Evolutionary conservation across 2,797 vertebrate genomes (phyloP), one percentile per base, ranked within the genome.

Genomic region (Phrynocephalus forsythii): DNA sequence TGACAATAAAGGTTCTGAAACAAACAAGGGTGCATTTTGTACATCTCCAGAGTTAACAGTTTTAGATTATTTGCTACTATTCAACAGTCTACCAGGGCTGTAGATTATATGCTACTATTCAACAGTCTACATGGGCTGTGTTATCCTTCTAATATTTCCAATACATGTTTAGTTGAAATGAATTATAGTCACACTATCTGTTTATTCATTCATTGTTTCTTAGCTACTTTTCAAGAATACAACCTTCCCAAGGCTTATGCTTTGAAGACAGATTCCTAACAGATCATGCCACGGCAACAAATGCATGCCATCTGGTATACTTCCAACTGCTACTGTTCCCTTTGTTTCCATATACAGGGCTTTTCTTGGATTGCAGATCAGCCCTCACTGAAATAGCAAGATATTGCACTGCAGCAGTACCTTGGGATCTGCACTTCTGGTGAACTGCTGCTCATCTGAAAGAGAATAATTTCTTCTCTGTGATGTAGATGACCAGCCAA

Each of bases 21-120:
- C 3, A 44, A 5, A 44, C 38, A 44, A 44, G 60, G 52, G 52
- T 52, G 11, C 16, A 63, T 63, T 63, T 18, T 63, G 60, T 16
- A 16, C 60, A 63, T 63, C 60, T 63, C 60, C 16, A 16, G 60
- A 15, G 16, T 63, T 16, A 95, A 95, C 95, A 85, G 91, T 87
- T 89, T 88, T 85, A 96, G 95, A 92, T 84, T 93, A 93, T 94
- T 96, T 94, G 94, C 95, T 77, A 3, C 91, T 92, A 86, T 38
- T 24, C 24, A 69, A 4, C 63, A 94, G 11, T 83, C 78, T 90
- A 68, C 72, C 88, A 26, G 38, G 38, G 1, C 38, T 38, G 38
- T 85, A 96, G 95, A 92, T 84, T 93, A 93, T 94, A 96, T 94
- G 94, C 95, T 77, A 3, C 91, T 92, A 86, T 38, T 26, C 24